phyloP scores from a whole-genome alignment of 2,888 invertebrate species.

The Nephrotoma appendiculata region DNA sequence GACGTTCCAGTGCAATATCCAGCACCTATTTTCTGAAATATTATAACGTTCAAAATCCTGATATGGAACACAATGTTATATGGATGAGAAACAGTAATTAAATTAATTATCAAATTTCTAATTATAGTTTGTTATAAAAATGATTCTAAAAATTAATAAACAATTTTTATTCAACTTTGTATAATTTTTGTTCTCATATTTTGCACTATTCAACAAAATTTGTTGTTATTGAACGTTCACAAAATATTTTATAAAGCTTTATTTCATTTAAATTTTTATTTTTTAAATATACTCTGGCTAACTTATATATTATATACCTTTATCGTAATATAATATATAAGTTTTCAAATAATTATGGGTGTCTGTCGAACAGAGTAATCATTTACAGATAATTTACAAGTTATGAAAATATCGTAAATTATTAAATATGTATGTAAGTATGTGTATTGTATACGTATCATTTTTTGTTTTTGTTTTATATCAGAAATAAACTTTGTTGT shows the following conservation, averaged over 20 bases:
- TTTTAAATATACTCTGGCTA: background rate
- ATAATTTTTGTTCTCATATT: background rate
- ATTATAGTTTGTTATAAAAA: background rate
- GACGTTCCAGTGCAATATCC: too few relatives aligned
- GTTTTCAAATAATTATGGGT: slow-evolving; percentile 3
- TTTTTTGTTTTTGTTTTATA: background rate
- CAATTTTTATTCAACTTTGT: background rate
- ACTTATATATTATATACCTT: background rate
- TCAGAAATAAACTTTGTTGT: background rate
- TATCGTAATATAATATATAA: background rate
- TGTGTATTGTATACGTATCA: background rate
- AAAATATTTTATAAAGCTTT: background rate
- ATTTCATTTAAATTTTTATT: background rate
- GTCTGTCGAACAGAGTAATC: slow-evolving; percentile 1
- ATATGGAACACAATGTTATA: too few relatives aligned
- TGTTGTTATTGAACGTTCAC: background rate
- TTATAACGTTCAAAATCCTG: too few relatives aligned
- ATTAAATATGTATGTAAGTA: background rate
- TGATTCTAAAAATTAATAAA: background rate
- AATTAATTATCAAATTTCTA: background rate
- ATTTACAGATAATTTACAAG: slow-evolving; percentile 2
- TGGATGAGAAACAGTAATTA: too few relatives aligned
- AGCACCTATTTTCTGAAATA: too few relatives aligned
- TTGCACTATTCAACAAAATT: background rate
- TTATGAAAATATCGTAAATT: slow-evolving; percentile 1